These are phyloP conservation scores for Tipula unca DNA, from an alignment of 2,888 invertebrate genomes.

Conservation along the genomic window DNA sequence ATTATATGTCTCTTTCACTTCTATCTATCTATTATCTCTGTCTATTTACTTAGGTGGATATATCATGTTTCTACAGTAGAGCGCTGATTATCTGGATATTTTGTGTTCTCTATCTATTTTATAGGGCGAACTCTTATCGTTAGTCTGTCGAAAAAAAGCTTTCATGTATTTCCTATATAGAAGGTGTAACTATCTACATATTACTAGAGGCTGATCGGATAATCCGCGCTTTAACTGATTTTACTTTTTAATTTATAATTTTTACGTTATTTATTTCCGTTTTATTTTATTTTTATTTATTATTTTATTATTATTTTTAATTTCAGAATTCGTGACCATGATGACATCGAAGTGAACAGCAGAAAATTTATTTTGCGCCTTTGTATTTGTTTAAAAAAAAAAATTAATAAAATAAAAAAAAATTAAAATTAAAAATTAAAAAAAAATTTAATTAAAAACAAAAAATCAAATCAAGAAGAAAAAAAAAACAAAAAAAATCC, in stretches of 20 bases:
- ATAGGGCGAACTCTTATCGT: neutral
- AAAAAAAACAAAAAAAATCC: neutral
- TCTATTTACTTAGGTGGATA: neutral
- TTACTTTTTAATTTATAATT: slow-evolving; percentile 15
- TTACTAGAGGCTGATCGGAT: slow-evolving; percentile 21
- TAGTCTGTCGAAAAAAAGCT: neutral
- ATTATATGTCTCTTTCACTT: slow-evolving; percentile 20
- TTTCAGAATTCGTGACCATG: slow-evolving; percentile 97
- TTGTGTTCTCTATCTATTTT: neutral
- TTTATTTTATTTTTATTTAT: neutral
- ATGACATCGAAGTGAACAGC: slow-evolving; percentile 96
- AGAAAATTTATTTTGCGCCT: slow-evolving; percentile 55
- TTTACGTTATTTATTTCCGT: neutral
- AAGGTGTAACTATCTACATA: neutral
- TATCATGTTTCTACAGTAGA: neutral
- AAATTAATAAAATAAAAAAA: slow-evolving; percentile 10
- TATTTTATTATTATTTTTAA: slow-evolving; percentile 35
- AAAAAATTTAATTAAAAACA: slow-evolving; percentile 19
- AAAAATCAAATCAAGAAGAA: slow-evolving; percentile 14
- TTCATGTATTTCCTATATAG: neutral
- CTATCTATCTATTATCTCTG: neutral
- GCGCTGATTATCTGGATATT: neutral
- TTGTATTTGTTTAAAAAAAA: slow-evolving; percentile 40
- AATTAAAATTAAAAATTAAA: slow-evolving; percentile 16
- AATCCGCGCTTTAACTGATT: slow-evolving; percentile 19